Conservation (phyloP, 2,113 vertebrate genomes). For the Bufo gargarizans region DNA sequence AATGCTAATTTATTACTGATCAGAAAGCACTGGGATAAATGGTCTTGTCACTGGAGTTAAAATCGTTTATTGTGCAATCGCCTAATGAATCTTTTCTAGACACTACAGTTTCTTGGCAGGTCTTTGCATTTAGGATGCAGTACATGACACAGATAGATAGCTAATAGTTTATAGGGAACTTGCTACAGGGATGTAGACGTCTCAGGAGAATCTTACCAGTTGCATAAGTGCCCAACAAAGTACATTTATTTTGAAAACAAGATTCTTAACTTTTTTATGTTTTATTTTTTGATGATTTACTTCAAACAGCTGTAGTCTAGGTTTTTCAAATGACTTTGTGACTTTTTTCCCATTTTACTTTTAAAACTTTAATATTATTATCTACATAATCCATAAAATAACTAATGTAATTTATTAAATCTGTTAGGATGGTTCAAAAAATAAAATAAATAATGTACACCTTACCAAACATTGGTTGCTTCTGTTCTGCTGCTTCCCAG, state of each 20-base stretch:
- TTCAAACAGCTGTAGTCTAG: neutral
- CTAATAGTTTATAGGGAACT: neutral
- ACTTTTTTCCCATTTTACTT: neutral
- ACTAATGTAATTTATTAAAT: neutral
- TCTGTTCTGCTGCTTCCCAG: too few relatives aligned
- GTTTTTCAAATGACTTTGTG: neutral
- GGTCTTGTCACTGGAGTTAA: neutral
- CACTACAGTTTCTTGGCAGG: neutral
- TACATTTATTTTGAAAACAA: neutral
- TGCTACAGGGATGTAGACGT: neutral
- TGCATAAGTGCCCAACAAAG: neutral
- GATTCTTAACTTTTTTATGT: neutral
- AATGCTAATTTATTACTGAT: constrained; percentile 21
- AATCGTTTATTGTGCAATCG: constrained; percentile 9
- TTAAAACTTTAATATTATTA: neutral
- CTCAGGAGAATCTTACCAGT: neutral
- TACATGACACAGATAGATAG: constrained; percentile 2
- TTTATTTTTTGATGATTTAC: neutral
- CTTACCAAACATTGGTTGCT: too few relatives aligned
- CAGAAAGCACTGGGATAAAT: neutral
- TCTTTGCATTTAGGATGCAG: neutral
- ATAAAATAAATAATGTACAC: too few relatives aligned
- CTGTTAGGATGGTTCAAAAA: too few relatives aligned
- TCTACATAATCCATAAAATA: too few relatives aligned
- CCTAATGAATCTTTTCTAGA: neutral